Conservation (phyloP, 1,140 invertebrate genomes). For the Bradynema listronoti region DNA sequence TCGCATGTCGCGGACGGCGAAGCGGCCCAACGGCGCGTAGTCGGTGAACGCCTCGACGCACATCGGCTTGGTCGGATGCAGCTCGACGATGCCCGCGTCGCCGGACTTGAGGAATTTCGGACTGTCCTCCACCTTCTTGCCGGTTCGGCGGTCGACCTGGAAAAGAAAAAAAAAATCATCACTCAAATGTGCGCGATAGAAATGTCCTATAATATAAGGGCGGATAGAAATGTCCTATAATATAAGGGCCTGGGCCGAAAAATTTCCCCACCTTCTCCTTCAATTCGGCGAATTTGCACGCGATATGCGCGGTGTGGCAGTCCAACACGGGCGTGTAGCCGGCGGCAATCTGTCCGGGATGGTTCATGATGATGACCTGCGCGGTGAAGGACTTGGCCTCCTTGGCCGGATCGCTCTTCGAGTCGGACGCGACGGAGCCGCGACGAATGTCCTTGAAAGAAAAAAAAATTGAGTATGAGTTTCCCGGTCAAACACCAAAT, state of each 20-base stretch:
- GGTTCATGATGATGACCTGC: constrained; percentile 67
- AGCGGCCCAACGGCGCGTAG: constrained; percentile 92
- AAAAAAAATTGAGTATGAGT: too few species aligned
- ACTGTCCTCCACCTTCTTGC: constrained; percentile 61
- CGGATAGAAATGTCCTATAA: too few species aligned
- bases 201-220: too few species aligned
- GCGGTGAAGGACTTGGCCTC: constrained; percentile 85
- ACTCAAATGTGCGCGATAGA: not conserved
- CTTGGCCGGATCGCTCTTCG: constrained; percentile 86
- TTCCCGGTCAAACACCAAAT: too few species aligned
- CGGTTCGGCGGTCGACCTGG: constrained; percentile 29
- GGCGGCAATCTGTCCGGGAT: constrained; percentile 78
- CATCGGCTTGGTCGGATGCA: constrained; percentile 88
- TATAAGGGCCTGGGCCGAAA: too few species aligned
- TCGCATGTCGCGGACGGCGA: constrained; percentile 97
- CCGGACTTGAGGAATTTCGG: constrained; percentile 80
- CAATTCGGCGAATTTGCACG: constrained; percentile 94
- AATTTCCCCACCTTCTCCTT: constrained; percentile 95
- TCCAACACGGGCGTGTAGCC: constrained; percentile 95
- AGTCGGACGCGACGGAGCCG: constrained; percentile 92
- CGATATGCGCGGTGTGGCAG: constrained; percentile 97
- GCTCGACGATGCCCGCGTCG: constrained; percentile 74
- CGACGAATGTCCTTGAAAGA: constrained; percentile 93
- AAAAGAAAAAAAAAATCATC: constrained; percentile 63
- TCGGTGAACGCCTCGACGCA: constrained; percentile 95